These are phyloP conservation scores for Clytia hemisphaerica DNA, from an alignment of 30 jellyfish, hydroid and myxozoan genomes.

Conservation along the genomic window DNA sequence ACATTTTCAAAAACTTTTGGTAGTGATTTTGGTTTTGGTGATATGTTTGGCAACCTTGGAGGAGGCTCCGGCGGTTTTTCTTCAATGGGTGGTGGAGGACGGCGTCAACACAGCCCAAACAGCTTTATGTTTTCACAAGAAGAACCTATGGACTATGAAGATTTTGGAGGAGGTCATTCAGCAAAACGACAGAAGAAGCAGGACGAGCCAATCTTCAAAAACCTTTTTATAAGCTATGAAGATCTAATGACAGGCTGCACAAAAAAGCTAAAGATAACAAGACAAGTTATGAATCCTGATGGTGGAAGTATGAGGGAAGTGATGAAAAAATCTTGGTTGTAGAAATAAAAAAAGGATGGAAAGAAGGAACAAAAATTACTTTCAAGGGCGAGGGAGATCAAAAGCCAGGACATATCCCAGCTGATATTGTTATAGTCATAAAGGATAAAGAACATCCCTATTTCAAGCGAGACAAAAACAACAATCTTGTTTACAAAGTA, in stretches of 20 bases:
- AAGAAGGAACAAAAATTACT: slow-evolving; percentile 83
- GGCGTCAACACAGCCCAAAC: background rate
- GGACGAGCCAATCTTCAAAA: slow-evolving; percentile 74
- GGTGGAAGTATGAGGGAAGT: slow-evolving; percentile 16
- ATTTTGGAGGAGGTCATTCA: slow-evolving; percentile 11
- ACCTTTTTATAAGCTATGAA: slow-evolving; percentile 48
- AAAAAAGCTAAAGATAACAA: slow-evolving; percentile 55
- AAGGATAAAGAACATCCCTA: slow-evolving; percentile 49
- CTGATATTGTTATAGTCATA: slow-evolving; percentile 58
- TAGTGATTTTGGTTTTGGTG: slow-evolving; percentile 28
- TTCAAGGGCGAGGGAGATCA: slow-evolving; percentile 79
- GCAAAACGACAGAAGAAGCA: slow-evolving; percentile 51
- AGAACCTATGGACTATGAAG: slow-evolving; percentile 41
- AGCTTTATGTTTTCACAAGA: background rate
- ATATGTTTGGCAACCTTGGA: slow-evolving; percentile 1
- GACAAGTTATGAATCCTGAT: slow-evolving; percentile 47
- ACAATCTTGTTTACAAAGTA: slow-evolving; percentile 45
- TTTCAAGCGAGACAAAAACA: slow-evolving; percentile 52
- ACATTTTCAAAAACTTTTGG: slow-evolving; percentile 75
- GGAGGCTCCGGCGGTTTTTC: slow-evolving; percentile 29
- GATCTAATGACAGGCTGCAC: slow-evolving; percentile 60
- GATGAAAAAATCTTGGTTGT: slow-evolving; percentile 52
- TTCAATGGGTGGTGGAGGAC: slow-evolving; percentile 19
- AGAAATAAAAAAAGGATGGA: slow-evolving; percentile 88
- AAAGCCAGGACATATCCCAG: slow-evolving; percentile 60